These are phyloP conservation scores for Furcula furcula DNA, from an alignment of 2,888 invertebrate species.

Conservation along the genomic window DNA sequence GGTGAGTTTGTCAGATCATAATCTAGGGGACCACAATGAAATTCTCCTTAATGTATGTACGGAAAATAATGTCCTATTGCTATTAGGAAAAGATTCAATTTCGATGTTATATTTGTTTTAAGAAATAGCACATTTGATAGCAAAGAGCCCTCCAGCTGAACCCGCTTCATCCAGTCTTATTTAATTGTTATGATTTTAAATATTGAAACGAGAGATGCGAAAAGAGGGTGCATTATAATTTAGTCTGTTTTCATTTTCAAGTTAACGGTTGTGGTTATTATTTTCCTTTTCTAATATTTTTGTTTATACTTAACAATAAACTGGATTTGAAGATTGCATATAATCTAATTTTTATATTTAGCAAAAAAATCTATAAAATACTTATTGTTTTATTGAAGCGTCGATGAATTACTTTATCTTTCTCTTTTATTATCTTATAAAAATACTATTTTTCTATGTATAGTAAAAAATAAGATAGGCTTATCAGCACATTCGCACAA, in stretches of 20 bases:
- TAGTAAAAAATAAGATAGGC: slow-evolving; percentile 5
- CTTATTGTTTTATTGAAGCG: too few species aligned
- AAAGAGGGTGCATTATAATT: slow-evolving; percentile 63
- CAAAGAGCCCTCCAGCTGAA: slow-evolving; percentile 56
- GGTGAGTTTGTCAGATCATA: slow-evolving; percentile 68
- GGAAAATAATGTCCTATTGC: slow-evolving; percentile 36
- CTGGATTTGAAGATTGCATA: too few species aligned
- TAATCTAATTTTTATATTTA: too few species aligned
- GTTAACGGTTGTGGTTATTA: too few species aligned
- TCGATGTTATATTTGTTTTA: slow-evolving; percentile 13
- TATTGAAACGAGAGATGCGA: slow-evolving; percentile 54
- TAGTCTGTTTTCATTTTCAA: slow-evolving; percentile 15
- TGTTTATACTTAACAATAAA: too few species aligned
- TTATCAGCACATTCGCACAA: slow-evolving; percentile 1
- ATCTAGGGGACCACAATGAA: slow-evolving; percentile 55
- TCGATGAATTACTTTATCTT: too few species aligned
- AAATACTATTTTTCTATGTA: too few species aligned
- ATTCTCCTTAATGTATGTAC: slow-evolving; percentile 33
- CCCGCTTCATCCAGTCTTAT: slow-evolving; percentile 58
- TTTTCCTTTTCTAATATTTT: too few species aligned
- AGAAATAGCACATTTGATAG: slow-evolving; percentile 40
- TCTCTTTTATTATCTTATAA: too few species aligned
- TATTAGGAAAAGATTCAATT: slow-evolving; percentile 17
- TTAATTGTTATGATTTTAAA: slow-evolving; percentile 77
- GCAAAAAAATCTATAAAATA: too few species aligned